Evolutionary conservation across 2,797 vertebrate species (phyloP).

Genomic region (Falco naumanni): DNA sequence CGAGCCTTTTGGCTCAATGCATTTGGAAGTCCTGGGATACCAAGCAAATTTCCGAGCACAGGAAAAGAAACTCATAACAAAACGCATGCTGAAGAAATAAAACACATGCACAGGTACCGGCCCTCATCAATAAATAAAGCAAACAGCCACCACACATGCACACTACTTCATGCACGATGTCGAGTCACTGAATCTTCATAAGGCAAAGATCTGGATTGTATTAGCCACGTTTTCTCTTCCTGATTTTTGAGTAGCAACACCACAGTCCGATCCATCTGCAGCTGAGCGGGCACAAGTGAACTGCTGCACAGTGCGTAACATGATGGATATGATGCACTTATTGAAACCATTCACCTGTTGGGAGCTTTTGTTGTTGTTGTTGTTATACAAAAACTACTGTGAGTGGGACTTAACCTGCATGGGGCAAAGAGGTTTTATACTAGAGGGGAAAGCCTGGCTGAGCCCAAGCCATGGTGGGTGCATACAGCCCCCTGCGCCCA

Average conservation of each 20-base stretch:
- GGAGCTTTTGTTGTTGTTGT: no score
- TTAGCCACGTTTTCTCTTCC: neutral
- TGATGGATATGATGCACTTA: fast-evolving
- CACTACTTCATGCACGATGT: fast-evolving
- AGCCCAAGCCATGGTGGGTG: neutral
- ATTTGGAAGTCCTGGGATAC: neutral
- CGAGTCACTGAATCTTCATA: neutral
- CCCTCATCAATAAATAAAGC: neutral
- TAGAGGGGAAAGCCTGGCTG: fast-evolving
- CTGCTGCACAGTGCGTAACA: fast-evolving
- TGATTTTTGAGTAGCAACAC: neutral
- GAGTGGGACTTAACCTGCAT: neutral
- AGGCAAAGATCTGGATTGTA: neutral
- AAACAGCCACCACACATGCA: fast-evolving
- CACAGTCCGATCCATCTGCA: neutral
- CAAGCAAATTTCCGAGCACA: neutral
- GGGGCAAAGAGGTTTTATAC: neutral
- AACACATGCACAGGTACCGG: neutral
- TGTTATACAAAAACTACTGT: fast-evolving
- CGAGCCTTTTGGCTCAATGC: neutral
- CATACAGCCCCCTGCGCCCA: neutral
- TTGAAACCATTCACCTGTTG: neutral
- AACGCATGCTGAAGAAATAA: neutral
- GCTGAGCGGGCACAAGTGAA: neutral
- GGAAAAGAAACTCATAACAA: neutral